phyloP scores from a whole-genome alignment of 2,888 invertebrate genomes.

The Chymomyza procnemis region DNA sequence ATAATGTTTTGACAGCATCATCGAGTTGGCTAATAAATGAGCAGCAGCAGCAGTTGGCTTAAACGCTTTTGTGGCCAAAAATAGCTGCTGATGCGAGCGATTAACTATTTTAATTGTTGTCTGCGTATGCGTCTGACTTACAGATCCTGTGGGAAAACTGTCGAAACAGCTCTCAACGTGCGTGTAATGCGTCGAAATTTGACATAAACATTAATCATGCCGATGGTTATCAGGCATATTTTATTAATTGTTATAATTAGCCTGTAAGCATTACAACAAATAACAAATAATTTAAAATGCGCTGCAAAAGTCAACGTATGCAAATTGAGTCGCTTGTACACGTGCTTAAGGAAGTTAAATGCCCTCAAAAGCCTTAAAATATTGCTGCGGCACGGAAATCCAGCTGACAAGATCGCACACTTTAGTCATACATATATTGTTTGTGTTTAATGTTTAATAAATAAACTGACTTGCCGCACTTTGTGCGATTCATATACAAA shows the following conservation, averaged over 20 bases:
- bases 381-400: slow-evolving; percentile 22
- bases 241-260: slow-evolving; percentile 13
- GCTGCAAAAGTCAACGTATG: slow-evolving; percentile 1
- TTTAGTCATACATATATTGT: neutral
- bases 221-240: slow-evolving; percentile 21
- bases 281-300: neutral
- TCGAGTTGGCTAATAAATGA: slow-evolving; percentile 50
- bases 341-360: slow-evolving; percentile 35
- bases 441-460: slow-evolving; percentile 1
- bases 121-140: slow-evolving; percentile 10
- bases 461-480: no score
- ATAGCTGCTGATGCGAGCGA: slow-evolving; percentile 47
- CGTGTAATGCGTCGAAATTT: no score
- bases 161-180: slow-evolving; percentile 25
- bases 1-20: slow-evolving; percentile 32
- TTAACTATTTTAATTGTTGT: slow-evolving; percentile 31
- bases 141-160: slow-evolving; percentile 47
- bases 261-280: neutral
- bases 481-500: neutral
- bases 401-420: slow-evolving; percentile 9
- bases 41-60: no score
- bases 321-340: slow-evolving; percentile 7
- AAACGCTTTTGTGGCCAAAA: slow-evolving; percentile 46
- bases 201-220: slow-evolving; percentile 22
- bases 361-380: slow-evolving; percentile 12